Evolutionary conservation across 2,888 invertebrate genomes (phyloP), one percentile per base, ranked within the genome.

Genomic region (Trichopoda pennipes): DNA sequence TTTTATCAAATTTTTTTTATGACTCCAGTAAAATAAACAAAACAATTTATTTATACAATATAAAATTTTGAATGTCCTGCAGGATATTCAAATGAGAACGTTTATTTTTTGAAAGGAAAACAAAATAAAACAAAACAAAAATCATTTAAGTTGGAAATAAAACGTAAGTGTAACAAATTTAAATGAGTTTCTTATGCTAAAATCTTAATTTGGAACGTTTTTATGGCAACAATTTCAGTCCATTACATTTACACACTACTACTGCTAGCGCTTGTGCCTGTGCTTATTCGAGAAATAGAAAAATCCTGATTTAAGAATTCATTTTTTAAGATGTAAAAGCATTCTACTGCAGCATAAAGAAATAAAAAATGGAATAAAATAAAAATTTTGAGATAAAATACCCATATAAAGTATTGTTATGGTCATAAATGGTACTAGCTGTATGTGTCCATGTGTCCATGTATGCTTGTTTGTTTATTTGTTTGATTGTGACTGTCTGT

Each of bases 81-180:
- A 17, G 7, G 3, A 17, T 17, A 49, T 49, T 49, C 47, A 49
- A 49, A 49, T 17, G 12, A 38, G 38, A 12, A 12, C 38, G 38
- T 38, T 38, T 38, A 12, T 38, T 38, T 38, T 38, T 7, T 9
- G 17, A 7, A 19, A 49, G 47, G 17, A 19, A 17, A 19, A 49
- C 17, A 7, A 19, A 49, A 16, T 8, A 17, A 12, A n/a, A 19
- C 49, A 51, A 35, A 49, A 68, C 28, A 53, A 58, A 51, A 35
- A 78, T 1, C 58, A 70, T 74, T 75, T 75, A 70, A 79, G 53
- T 53, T 47, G 56, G 68, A 76, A 56, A 76, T 82, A 79, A 79
- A 82, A 82, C 79, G 82, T 79, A 79, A 79, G 82, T 79, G 79
- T 79, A 63, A 82, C 82, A 82, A 82, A 82, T 82, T 82, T 68